phyloP scores from a whole-genome alignment of 2,797 vertebrate genomes.

The Rhinatrema bivittatum region DNA sequence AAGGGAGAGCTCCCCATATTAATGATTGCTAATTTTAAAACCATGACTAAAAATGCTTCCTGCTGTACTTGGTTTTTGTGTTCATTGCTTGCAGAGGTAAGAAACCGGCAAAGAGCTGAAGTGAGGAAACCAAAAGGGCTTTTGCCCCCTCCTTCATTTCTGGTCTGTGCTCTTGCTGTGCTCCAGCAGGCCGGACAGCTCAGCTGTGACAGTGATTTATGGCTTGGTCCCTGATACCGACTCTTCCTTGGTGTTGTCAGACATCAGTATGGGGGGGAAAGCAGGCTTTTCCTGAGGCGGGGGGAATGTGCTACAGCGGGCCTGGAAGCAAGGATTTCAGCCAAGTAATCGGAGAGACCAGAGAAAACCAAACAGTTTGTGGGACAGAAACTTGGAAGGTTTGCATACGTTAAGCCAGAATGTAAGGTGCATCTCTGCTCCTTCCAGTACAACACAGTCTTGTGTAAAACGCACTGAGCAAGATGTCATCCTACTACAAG shows the following conservation, averaged over 20 bases:
- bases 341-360: constrained; percentile 31
- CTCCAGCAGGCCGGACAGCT: too few species aligned
- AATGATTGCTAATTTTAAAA: neutral
- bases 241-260: too few species aligned
- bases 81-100: constrained; percentile 3
- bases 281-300: constrained; percentile 45
- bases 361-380: constrained; percentile 26
- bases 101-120: constrained; percentile 24
- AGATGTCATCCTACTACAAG: too few species aligned
- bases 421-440: accelerated
- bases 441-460: accelerated
- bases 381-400: accelerated
- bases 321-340: constrained; percentile 33
- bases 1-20: neutral
- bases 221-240: too few species aligned
- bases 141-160: too few species aligned
- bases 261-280: constrained; percentile 30
- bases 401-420: neutral
- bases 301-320: constrained; percentile 25
- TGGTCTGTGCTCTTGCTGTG: too few species aligned
- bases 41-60: constrained; percentile 10
- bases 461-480: accelerated
- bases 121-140: too few species aligned
- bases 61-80: too few species aligned
- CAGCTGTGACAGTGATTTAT: too few species aligned